Percentiles rank a stretch among this genome's conserved stretches.
These are phyloP conservation scores for Nomada hirtipes DNA, from an alignment of 2,888 invertebrate genomes.

Conservation along the genomic window DNA sequence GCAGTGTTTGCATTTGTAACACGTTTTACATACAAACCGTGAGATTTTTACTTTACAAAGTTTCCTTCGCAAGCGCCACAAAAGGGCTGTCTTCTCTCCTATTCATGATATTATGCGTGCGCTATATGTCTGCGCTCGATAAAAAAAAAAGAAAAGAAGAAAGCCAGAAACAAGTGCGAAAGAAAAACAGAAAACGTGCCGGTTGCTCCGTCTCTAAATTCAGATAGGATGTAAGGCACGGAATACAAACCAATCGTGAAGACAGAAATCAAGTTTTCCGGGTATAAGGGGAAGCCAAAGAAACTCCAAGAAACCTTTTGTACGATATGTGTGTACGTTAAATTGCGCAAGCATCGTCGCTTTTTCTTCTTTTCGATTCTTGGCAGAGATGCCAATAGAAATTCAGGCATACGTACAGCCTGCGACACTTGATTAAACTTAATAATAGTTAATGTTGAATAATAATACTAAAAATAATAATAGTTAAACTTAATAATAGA, in stretches of 20 bases:
- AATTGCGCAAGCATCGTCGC: slow-evolving; percentile 49
- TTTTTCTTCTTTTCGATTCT: slow-evolving; percentile 6
- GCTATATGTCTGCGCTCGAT: neutral
- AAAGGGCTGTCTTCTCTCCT: slow-evolving; percentile 23
- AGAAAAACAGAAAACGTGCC: neutral
- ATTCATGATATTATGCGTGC: slow-evolving; percentile 20
- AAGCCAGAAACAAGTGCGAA: neutral
- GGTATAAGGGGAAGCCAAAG: slow-evolving; percentile 46
- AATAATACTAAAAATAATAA: no score
- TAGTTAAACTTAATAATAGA: neutral
- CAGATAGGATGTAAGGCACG: slow-evolving; percentile 30
- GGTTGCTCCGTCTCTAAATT: slow-evolving; percentile 18
- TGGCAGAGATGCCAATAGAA: neutral
- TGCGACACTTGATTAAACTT: slow-evolving; percentile 34
- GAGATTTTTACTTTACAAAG: slow-evolving; percentile 35
- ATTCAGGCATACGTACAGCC: slow-evolving; percentile 26
- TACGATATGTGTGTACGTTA: slow-evolving; percentile 43
- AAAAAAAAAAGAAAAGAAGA: neutral
- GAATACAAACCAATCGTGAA: slow-evolving; percentile 35
- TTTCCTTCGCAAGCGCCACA: neutral
- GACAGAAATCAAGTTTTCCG: slow-evolving; percentile 61
- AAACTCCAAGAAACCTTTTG: slow-evolving; percentile 38
- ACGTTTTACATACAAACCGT: neutral
- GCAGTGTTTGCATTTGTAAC: slow-evolving; percentile 6
- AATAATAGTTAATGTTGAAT: no score